Percentiles rank a stretch among this genome's conserved stretches.
phyloP scores from a whole-genome alignment of 1,140 invertebrate genomes.

The Campodea augens region DNA sequence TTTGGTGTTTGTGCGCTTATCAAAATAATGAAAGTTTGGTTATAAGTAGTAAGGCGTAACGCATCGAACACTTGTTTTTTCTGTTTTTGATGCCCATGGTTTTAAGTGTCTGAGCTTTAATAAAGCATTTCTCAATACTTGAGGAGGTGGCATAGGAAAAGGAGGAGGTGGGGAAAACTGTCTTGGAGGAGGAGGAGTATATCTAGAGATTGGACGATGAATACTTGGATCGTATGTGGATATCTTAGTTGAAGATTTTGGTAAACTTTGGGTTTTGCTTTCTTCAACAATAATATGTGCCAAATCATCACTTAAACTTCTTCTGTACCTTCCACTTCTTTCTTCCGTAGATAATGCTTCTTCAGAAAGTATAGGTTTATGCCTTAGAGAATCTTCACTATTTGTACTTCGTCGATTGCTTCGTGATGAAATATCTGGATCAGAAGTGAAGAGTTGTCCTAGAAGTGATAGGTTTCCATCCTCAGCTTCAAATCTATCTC shows the following conservation, averaged over 20 bases:
- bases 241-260: conserved; percentile 12
- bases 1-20: no score
- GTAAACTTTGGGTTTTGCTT: no score
- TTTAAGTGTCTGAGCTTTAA: conserved; percentile 11
- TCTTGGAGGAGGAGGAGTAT: conserved; percentile 36
- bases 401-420: conserved; percentile 9
- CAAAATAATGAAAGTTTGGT: no score
- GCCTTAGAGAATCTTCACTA: no score
- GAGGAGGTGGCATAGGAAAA: conserved; percentile 10
- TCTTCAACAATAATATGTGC: no score
- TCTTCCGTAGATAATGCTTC: no score
- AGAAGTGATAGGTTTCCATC: conserved; percentile 37
- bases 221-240: conserved; percentile 44
- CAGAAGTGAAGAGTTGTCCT: conserved; percentile 60
- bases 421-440: conserved; percentile 33
- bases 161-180: conserved; percentile 21
- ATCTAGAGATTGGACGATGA: conserved; percentile 52
- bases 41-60: no score
- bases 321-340: no score
- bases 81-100: conserved; percentile 1
- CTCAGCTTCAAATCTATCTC: conserved; percentile 41
- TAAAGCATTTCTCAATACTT: conserved; percentile 11
- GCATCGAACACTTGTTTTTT: no score
- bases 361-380: no score
- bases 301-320: no score